Evolutionary conservation across 2,113 vertebrate genomes (phyloP), one percentile per base, ranked within the genome.

Genomic region (Shinisaurus crocodilurus): DNA sequence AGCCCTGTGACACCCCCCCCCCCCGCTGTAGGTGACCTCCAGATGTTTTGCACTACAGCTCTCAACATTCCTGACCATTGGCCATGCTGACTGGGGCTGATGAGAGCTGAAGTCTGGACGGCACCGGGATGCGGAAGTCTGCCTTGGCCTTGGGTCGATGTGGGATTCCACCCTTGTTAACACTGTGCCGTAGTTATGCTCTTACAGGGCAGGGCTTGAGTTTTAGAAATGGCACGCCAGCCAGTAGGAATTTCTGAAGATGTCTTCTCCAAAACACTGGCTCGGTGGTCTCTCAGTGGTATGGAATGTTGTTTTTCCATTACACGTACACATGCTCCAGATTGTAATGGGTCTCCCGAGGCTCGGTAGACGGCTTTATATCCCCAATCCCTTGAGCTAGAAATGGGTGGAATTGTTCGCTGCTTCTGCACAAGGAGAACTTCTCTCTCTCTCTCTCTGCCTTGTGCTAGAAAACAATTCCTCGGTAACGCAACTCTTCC

Each of bases 251-350:
- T 2, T 63, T 16, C 76, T 25, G 63, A 69, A 82, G 67, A 67
- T 88, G 65, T 32, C 65, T 88, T 50, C 65, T 54, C 77, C 77
- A 83, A 23, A 43, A 10, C 85, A 10, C 45, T 48, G 92, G 81
- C 89, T 76, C 88, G 95, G 94, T 94, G 94, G 92, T 94, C 93
- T 91, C 63, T 89, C 90, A 65, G 75, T 80, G 75, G n/a, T 57
- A 0, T 67, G 83, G 82, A 92, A 95, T 85, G 72, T 89, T 90
- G 75, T 74, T 74, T 89, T 6, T 91, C 85, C 82, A 65, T 80
- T 6, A 50, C 82, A 65, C 54, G 82, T 90, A 83, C 89, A 54
- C 32, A 48, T 2, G 43, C 29, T 20, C 27, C 70, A 54, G 81
- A n/a, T 43, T 23, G 72, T 87, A 83, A 93, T 70, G 2, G 86